Evolutionary conservation across 2,797 vertebrate species (phyloP).

Genomic region (Phoeniculus purpureus): DNA sequence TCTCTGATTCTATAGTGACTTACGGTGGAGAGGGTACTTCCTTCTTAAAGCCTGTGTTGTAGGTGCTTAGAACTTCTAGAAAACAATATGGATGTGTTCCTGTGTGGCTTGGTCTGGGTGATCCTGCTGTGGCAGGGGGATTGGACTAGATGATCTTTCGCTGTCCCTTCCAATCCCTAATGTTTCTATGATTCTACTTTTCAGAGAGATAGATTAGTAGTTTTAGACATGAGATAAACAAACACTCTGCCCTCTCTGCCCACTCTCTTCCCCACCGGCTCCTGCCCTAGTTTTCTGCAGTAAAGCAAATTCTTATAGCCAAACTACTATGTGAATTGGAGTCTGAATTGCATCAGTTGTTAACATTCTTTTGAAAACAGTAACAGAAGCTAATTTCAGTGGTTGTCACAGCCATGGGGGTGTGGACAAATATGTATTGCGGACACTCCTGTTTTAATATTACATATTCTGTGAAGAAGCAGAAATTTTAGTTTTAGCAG

Average conservation of each 20-base stretch:
- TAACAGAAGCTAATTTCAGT: neutral
- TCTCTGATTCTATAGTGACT: too few relatives aligned
- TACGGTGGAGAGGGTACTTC: too few relatives aligned
- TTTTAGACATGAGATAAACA: neutral
- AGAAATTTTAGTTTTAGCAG: neutral
- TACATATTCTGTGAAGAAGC: neutral
- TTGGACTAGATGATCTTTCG: too few relatives aligned
- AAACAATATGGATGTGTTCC: too few relatives aligned
- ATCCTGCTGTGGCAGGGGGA: too few relatives aligned
- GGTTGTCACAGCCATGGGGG: neutral
- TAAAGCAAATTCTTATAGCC: neutral
- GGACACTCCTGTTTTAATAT: neutral
- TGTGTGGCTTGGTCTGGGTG: too few relatives aligned
- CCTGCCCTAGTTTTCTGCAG: accelerated
- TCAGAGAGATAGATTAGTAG: neutral
- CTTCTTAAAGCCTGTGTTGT: too few relatives aligned
- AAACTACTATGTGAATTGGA: neutral
- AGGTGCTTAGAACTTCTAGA: too few relatives aligned
- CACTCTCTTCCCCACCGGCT: too few relatives aligned
- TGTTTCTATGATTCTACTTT: neutral
- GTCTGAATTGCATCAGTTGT: neutral
- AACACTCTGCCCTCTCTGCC: too few relatives aligned
- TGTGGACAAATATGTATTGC: neutral
- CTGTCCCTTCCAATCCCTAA: too few relatives aligned
- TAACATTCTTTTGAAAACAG: neutral